Conservation (phyloP, 2,888 invertebrate species). For the Helicoverpa assulta region DNA sequence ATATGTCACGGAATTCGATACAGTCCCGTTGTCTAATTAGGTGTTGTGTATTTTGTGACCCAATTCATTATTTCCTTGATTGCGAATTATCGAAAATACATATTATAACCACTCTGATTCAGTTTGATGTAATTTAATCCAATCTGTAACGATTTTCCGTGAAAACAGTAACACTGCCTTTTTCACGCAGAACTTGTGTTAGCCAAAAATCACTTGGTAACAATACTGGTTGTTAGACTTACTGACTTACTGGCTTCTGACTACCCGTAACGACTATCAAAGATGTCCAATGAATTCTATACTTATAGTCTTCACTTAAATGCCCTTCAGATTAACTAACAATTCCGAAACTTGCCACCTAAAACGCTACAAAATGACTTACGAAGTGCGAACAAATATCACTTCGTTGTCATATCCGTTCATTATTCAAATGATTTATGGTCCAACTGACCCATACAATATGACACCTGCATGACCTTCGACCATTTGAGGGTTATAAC, state of each 20-base stretch:
- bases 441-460: constrained; percentile 5
- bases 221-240: no score
- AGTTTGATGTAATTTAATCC: constrained; percentile 2
- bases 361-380: constrained; percentile 7
- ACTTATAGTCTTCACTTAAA: no score
- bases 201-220: no score
- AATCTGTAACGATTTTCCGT: no score
- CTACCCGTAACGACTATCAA: no score
- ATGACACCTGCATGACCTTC: constrained; percentile 12
- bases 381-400: constrained; percentile 1
- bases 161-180: no score
- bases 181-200: no score
- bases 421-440: constrained; percentile 18
- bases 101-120: neutral
- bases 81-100: constrained; percentile 3
- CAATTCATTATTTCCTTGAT: constrained; percentile 29
- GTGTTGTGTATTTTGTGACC: constrained; percentile 29
- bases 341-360: neutral
- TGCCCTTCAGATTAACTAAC: no score
- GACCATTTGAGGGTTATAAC: constrained; percentile 22
- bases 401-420: constrained; percentile 14
- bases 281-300: no score
- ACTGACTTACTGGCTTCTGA: no score
- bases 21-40: constrained; percentile 5
- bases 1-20: constrained; percentile 20